A percentile compares a stretch with the other conserved stretches of the same genome.
Evolutionary conservation across 2,113 vertebrate species (phyloP).

Genomic region (Prochilodus magdalenae): DNA sequence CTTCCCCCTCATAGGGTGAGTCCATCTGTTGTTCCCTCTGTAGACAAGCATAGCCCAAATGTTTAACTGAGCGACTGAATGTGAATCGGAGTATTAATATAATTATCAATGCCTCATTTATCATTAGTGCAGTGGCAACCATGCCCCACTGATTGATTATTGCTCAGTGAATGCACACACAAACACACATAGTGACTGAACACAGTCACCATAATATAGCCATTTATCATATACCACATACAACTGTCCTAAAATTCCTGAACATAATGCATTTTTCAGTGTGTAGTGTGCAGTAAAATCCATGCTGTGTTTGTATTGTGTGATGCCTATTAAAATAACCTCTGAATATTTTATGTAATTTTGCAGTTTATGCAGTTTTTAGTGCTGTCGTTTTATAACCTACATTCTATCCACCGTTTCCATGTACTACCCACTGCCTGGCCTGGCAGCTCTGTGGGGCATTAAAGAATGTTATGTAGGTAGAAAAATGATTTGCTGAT

Average conservation of each 20-base stretch:
- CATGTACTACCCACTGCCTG: no score
- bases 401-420: no score
- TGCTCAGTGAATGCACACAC: slow-evolving; percentile 48
- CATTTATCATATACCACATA: slow-evolving; percentile 11
- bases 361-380: neutral
- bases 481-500: no score
- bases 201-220: slow-evolving; percentile 11
- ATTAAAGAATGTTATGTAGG: no score
- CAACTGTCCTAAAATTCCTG: neutral
- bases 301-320: no score
- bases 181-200: neutral
- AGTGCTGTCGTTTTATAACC: neutral
- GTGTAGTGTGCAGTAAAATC: no score
- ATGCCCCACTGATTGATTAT: slow-evolving; percentile 71
- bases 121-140: slow-evolving; percentile 72
- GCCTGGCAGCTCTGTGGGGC: no score
- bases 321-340: neutral
- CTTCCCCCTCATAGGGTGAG: slow-evolving; percentile 61
- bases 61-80: slow-evolving; percentile 77
- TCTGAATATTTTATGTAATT: neutral
- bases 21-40: slow-evolving; percentile 64
- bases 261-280: neutral
- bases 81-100: slow-evolving; percentile 75
- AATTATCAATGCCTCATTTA: slow-evolving; percentile 80
- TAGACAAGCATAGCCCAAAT: slow-evolving; percentile 65